Conservation (phyloP, 2,797 vertebrate genomes). For the Peromyscus aztecus region DNA sequence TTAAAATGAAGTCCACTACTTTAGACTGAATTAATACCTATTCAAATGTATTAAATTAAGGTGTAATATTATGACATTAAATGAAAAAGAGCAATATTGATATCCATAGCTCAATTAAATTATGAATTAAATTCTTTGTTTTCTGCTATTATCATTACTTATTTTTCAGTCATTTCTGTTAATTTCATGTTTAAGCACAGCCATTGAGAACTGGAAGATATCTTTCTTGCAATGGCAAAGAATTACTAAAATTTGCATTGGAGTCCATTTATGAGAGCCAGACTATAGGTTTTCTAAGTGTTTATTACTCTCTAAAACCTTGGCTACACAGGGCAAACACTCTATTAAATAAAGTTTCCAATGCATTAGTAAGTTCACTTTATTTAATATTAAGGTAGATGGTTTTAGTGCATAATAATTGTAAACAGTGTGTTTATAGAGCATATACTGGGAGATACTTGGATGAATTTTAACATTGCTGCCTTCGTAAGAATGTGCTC, state of each 20-base stretch:
- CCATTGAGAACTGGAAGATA: not conserved
- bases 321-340: not conserved
- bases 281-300: not conserved
- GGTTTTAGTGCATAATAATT: not conserved
- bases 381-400: not conserved
- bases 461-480: not conserved
- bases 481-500: not conserved
- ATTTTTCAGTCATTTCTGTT: slow-evolving; percentile 15
- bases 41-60: slow-evolving; percentile 37
- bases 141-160: not conserved
- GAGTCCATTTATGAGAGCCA: not conserved
- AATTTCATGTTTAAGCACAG: slow-evolving; percentile 41
- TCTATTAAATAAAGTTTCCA: not conserved
- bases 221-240: slow-evolving; percentile 45
- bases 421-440: slow-evolving; percentile 23
- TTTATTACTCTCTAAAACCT: not conserved
- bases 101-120: not conserved
- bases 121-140: slow-evolving; percentile 11
- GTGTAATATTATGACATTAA: slow-evolving; percentile 40
- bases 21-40: not conserved
- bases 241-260: not conserved
- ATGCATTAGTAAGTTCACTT: not conserved
- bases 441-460: not conserved
- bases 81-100: not conserved
- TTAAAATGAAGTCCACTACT: slow-evolving; percentile 52